A percentile compares a stretch with the other conserved stretches of the same genome.
phyloP scores from a whole-genome alignment of 2,888 invertebrate species.

The Hirtodrosophila confusa region DNA sequence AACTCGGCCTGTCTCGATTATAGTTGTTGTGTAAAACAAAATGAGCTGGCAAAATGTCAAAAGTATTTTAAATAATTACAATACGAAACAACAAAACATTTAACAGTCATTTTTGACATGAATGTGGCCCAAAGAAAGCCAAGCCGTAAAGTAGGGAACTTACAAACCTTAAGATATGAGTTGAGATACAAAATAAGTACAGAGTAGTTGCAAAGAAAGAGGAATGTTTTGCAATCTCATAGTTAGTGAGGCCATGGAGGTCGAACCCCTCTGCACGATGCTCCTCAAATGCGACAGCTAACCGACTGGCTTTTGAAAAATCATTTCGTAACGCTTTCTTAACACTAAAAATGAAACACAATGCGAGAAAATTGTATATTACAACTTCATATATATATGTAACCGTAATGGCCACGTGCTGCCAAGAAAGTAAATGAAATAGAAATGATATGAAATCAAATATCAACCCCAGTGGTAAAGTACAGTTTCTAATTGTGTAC shows the following conservation, averaged over 20 bases:
- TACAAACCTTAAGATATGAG: background rate
- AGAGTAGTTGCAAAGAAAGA: background rate
- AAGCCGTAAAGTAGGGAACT: conserved; percentile 12
- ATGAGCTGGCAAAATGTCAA: conserved; percentile 61
- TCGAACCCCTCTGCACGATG: background rate
- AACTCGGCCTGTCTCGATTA: conserved; percentile 57
- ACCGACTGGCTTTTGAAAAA: conserved; percentile 47
- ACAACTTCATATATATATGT: conserved; percentile 6
- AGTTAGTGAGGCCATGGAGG: conserved; percentile 21
- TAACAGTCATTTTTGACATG: conserved; percentile 59
- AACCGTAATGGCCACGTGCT: conserved; percentile 25
- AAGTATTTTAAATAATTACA: conserved; percentile 50
- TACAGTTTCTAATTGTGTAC: conserved; percentile 53
- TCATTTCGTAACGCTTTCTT: conserved; percentile 76
- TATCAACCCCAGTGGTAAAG: conserved; percentile 35
- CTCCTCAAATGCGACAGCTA: too few relatives aligned
- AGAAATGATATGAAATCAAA: conserved; percentile 36
- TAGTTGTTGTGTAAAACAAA: conserved; percentile 3
- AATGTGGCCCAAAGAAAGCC: conserved; percentile 53
- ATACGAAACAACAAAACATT: conserved; percentile 44
- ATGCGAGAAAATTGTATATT: conserved; percentile 41
- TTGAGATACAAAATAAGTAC: conserved; percentile 1
- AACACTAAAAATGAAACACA: conserved; percentile 40
- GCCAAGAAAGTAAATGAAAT: conserved; percentile 40
- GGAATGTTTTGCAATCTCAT: conserved; percentile 16